These are phyloP conservation scores for Ctenosaura bakeri DNA, from an alignment of 2,797 vertebrate species.

Conservation along the genomic window DNA sequence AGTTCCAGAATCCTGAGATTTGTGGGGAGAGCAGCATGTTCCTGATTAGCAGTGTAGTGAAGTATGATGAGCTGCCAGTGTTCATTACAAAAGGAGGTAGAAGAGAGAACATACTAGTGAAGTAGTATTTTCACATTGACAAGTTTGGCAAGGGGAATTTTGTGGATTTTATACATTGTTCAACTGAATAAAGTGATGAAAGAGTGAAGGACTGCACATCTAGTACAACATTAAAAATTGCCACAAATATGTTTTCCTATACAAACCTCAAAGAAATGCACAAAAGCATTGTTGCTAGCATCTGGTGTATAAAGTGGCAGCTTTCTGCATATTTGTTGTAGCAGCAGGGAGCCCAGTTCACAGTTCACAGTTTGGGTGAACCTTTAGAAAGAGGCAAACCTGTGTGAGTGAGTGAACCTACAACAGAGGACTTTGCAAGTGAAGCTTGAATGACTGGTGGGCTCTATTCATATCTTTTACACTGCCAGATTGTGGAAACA, in stretches of 20 bases:
- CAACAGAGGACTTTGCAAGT: too few relatives aligned
- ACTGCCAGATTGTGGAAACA: too few relatives aligned
- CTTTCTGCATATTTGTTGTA: too few relatives aligned
- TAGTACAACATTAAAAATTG: background rate
- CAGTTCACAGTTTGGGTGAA: too few relatives aligned
- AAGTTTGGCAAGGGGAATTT: conserved; percentile 50
- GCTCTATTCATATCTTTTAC: too few relatives aligned
- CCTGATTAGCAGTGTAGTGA: conserved; percentile 39
- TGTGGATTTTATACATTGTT: background rate
- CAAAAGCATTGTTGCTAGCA: too few relatives aligned
- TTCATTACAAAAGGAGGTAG: background rate
- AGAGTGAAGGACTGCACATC: background rate
- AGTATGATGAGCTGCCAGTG: conserved; percentile 42
- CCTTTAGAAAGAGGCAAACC: too few relatives aligned
- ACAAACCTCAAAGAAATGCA: background rate
- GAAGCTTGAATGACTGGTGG: too few relatives aligned
- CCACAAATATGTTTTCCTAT: background rate
- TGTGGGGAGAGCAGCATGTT: background rate
- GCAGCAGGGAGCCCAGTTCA: too few relatives aligned
- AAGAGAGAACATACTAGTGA: conserved; percentile 53
- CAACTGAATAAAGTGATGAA: background rate
- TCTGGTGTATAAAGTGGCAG: too few relatives aligned
- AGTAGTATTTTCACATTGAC: conserved; percentile 35
- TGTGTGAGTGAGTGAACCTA: too few relatives aligned
- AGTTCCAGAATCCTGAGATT: background rate